Percentiles rank a stretch among this genome's conserved stretches.
phyloP scores from a whole-genome alignment of 2,888 invertebrate species.

The Ametastegia equiseti region DNA sequence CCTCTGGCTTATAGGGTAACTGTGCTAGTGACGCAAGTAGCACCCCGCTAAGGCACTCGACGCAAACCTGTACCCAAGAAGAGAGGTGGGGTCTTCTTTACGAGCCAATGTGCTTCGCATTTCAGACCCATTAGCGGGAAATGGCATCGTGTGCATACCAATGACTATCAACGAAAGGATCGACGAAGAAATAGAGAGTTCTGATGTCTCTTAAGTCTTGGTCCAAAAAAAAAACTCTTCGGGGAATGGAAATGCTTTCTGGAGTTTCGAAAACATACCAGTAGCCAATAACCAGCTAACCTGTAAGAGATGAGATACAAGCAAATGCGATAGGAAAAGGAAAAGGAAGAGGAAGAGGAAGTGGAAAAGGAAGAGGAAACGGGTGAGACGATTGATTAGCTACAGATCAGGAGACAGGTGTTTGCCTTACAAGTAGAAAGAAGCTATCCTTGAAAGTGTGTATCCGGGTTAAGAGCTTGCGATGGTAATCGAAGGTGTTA shows the following conservation, averaged over 20 bases:
- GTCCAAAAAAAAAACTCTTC: slow-evolving; percentile 42
- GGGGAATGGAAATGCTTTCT: slow-evolving; percentile 48
- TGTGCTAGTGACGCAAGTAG: slow-evolving; percentile 28
- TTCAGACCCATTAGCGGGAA: slow-evolving; percentile 56
- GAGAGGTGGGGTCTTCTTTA: slow-evolving; percentile 51
- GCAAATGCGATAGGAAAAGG: neutral
- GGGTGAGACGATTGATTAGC: neutral
- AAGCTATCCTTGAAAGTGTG: neutral
- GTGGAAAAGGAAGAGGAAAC: slow-evolving; percentile 1
- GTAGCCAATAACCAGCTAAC: neutral
- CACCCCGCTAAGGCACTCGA: slow-evolving; percentile 17
- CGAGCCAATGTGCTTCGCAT: slow-evolving; percentile 48
- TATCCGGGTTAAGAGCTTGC: neutral
- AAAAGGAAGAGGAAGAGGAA: neutral
- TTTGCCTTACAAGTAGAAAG: neutral
- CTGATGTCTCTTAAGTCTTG: slow-evolving; percentile 47
- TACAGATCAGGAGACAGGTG: neutral
- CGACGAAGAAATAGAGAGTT: neutral
- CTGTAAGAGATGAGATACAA: slow-evolving; percentile 1
- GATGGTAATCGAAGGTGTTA: neutral
- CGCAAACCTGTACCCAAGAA: neutral
- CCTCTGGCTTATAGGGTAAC: slow-evolving; percentile 13
- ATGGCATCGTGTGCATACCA: slow-evolving; percentile 50
- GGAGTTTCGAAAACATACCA: slow-evolving; percentile 53
- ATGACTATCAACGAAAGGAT: slow-evolving; percentile 24